Evolutionary conservation across 2,888 invertebrate species (phyloP).

Genomic region (Caradrina kadenii): DNA sequence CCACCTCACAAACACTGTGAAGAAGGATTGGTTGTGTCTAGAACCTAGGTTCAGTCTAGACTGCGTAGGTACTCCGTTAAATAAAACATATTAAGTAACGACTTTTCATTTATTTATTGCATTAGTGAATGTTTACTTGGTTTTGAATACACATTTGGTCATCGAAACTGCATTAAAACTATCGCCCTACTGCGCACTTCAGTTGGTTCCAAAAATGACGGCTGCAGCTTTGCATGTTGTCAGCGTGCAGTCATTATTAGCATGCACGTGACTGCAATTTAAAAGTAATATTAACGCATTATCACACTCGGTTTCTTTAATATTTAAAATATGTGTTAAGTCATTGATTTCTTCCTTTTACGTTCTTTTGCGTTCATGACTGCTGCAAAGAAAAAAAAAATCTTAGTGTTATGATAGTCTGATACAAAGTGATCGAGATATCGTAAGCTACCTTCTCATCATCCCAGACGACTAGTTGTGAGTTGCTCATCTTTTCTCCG

Average conservation of each 20-base stretch:
- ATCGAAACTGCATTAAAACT: no score
- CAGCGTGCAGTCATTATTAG: background rate
- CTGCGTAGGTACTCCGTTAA: slow-evolving; percentile 66
- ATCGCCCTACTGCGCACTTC: no score
- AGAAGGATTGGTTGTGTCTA: slow-evolving; percentile 77
- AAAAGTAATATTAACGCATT: background rate
- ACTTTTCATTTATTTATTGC: slow-evolving; percentile 18
- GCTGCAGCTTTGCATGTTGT: background rate
- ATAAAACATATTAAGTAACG: slow-evolving; percentile 24
- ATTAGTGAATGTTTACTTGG: background rate
- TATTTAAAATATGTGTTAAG: background rate
- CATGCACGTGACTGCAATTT: background rate
- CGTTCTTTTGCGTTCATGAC: background rate
- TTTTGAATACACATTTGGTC: no score
- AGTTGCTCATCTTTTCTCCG: slow-evolving; percentile 40
- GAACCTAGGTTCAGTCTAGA: no score
- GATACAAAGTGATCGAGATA: background rate
- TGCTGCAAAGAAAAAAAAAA: background rate
- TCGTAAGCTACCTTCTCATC: background rate
- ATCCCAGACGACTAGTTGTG: background rate
- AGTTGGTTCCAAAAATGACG: background rate
- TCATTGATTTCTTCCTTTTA: background rate
- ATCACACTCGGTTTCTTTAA: background rate
- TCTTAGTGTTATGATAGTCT: no score
- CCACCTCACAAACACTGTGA: slow-evolving; percentile 74